Conservation (phyloP, 2,797 vertebrate genomes). For the Poeciliopsis presidionis region DNA sequence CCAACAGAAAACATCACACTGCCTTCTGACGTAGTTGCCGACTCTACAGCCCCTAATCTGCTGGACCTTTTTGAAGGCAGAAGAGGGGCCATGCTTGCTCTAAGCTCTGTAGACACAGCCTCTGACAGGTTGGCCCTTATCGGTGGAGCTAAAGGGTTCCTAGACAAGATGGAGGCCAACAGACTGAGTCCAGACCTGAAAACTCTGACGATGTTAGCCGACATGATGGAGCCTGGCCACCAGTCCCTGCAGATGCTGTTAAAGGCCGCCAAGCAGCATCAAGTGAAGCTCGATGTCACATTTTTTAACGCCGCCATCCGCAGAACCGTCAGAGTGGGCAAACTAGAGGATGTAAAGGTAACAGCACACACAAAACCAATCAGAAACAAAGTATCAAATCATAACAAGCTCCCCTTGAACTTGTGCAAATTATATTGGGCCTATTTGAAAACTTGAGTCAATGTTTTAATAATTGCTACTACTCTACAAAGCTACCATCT, state of each 20-base stretch:
- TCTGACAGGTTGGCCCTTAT: conserved; percentile 85
- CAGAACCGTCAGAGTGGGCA: conserved; percentile 82
- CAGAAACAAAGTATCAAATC: not conserved
- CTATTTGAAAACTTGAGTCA: not conserved
- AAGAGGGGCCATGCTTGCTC: conserved; percentile 72
- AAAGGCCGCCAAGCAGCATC: conserved; percentile 72
- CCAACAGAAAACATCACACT: conserved; percentile 10
- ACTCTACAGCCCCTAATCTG: conserved; percentile 79
- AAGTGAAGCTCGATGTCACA: conserved; percentile 83
- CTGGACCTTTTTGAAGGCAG: conserved; percentile 78
- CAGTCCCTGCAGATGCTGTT: conserved; percentile 80
- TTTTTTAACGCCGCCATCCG: conserved; percentile 92
- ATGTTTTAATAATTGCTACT: not conserved
- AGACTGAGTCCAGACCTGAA: conserved; percentile 82
- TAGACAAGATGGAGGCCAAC: conserved; percentile 85
- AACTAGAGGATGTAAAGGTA: conserved; percentile 90
- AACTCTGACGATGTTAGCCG: conserved; percentile 88
- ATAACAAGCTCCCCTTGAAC: not conserved
- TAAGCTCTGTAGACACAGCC: conserved; percentile 74
- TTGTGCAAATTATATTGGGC: not conserved
- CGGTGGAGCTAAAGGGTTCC: conserved; percentile 85
- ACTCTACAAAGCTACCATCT: not conserved
- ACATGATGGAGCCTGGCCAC: conserved; percentile 80
- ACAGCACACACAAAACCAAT: not conserved
- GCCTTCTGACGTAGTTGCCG: not conserved